A percentile compares a stretch with the other conserved stretches of the same genome.
Evolutionary conservation across 2,888 invertebrate species (phyloP).

Genomic region (Kuschelorhynchus macadamiae): DNA sequence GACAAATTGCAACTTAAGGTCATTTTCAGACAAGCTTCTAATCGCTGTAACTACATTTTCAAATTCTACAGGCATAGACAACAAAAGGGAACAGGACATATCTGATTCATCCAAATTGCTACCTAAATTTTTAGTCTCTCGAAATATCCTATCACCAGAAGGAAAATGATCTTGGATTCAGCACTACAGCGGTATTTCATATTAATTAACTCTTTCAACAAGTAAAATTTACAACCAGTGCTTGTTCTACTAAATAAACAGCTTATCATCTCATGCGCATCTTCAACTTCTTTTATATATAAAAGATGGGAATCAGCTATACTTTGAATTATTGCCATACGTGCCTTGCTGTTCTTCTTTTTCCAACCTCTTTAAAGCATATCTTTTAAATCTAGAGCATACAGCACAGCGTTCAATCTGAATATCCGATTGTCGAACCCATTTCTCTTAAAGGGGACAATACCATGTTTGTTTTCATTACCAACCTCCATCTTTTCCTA

Average conservation of each 20-base stretch:
- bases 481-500: no score
- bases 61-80: slow-evolving; percentile 47
- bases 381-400: no score
- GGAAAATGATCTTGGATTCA: slow-evolving; percentile 42
- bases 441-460: no score
- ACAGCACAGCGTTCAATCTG: no score
- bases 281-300: slow-evolving; percentile 46
- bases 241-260: slow-evolving; percentile 19
- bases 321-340: slow-evolving; percentile 46
- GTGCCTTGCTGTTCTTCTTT: no score
- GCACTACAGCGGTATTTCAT: not conserved
- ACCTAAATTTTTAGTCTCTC: slow-evolving; percentile 42
- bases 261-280: slow-evolving; percentile 42
- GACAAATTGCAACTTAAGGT: slow-evolving; percentile 35
- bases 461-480: no score
- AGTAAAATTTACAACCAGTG: slow-evolving; percentile 12
- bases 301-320: slow-evolving; percentile 48
- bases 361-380: no score
- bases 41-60: slow-evolving; percentile 49
- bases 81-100: slow-evolving; percentile 43
- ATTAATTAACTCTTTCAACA: slow-evolving; percentile 12
- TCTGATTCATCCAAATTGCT: slow-evolving; percentile 7
- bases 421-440: no score
- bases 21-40: slow-evolving; percentile 42
- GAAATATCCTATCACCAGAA: slow-evolving; percentile 41